Conservation (phyloP, 2,113 vertebrate genomes). For the Petromus typicus region DNA sequence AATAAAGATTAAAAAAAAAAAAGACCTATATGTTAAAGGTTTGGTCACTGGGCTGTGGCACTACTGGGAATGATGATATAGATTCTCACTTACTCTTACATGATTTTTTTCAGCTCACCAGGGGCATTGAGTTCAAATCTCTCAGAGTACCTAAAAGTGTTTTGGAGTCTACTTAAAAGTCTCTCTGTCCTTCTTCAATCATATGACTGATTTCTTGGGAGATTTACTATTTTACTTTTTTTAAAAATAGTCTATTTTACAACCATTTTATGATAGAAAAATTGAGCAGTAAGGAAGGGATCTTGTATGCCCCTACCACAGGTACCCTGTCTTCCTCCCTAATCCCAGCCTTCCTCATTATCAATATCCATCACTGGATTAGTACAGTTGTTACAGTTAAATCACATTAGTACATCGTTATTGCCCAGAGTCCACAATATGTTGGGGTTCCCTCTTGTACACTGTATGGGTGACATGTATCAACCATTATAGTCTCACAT, state of each 20-base stretch:
- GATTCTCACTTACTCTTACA: not conserved
- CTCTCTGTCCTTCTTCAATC: not conserved
- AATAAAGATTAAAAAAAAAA: no score
- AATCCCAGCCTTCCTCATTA: no score
- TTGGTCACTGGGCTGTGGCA: not conserved
- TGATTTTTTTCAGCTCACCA: not conserved
- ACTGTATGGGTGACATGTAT: not conserved
- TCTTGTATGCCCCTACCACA: not conserved
- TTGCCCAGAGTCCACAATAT: not conserved
- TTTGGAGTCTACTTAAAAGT: not conserved
- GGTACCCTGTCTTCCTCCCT: not conserved
- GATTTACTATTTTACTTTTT: not conserved
- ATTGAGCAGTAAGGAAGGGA: not conserved
- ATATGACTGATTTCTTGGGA: not conserved
- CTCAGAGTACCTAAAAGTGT: not conserved
- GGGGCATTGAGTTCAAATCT: not conserved
- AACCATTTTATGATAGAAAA: not conserved
- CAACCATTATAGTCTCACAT: not conserved
- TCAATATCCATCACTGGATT: not conserved
- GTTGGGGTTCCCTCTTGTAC: not conserved
- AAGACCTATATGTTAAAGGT: not conserved
- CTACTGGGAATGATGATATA: not conserved
- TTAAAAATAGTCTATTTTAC: not conserved
- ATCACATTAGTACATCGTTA: not conserved
- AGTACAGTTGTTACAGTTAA: not conserved